Evolutionary conservation across 2,797 vertebrate genomes (phyloP).

Genomic region (Phataginus tricuspis): DNA sequence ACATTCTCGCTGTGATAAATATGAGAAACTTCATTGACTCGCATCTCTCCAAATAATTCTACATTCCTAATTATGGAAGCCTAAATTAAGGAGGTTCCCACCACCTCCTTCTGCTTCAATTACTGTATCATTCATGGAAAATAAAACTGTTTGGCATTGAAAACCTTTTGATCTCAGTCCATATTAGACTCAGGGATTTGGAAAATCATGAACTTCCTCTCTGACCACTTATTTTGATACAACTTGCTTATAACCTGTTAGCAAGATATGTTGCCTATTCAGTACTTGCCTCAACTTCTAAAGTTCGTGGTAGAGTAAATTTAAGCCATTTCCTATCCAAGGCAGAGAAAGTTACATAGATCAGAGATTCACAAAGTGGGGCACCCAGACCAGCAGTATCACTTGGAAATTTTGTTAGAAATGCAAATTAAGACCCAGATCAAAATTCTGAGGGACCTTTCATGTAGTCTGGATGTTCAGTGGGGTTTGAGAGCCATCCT

Average conservation of each 20-base stretch:
- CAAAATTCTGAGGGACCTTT: not conserved
- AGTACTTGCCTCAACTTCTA: not conserved
- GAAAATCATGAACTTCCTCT: not conserved
- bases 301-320: not conserved
- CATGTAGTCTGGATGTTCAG: not conserved
- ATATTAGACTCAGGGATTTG: not conserved
- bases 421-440: not conserved
- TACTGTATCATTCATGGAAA: not conserved
- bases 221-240: not conserved
- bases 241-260: not conserved
- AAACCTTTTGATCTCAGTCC: not conserved
- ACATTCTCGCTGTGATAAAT: not conserved
- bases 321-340: not conserved
- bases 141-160: not conserved
- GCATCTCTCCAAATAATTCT: not conserved
- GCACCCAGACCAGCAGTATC: not conserved
- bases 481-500: not conserved
- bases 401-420: not conserved
- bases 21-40: not conserved
- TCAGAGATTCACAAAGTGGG: not conserved
- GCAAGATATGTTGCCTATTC: not conserved
- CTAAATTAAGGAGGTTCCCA: not conserved
- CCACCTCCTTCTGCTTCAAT: not conserved
- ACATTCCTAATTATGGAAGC: not conserved
- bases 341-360: not conserved